Evolutionary conservation across 2,888 invertebrate genomes (phyloP).

Genomic region (Caradrina clavipalpis): DNA sequence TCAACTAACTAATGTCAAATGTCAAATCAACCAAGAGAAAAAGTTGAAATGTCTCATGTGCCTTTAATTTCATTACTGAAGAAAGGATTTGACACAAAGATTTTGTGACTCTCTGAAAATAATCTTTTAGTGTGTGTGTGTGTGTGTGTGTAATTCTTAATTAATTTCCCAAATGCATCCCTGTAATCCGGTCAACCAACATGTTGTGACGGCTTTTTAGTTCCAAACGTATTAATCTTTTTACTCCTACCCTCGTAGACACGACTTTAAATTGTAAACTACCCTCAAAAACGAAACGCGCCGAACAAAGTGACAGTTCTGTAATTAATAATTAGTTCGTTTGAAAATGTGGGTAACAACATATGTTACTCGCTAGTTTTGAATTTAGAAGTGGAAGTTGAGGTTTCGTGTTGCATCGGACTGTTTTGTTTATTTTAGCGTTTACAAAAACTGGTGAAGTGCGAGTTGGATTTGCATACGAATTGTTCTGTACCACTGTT

Average conservation of each 20-base stretch:
- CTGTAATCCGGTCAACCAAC: neutral
- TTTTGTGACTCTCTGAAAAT: no score
- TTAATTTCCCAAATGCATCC: neutral
- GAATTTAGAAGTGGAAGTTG: slow-evolving; percentile 30
- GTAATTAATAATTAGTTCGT: slow-evolving; percentile 50
- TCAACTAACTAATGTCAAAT: no score
- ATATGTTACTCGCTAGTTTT: slow-evolving; percentile 38
- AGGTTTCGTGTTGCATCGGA: slow-evolving; percentile 1
- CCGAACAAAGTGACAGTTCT: slow-evolving; percentile 22
- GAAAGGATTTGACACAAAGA: no score
- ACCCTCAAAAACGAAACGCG: slow-evolving; percentile 19
- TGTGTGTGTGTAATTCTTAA: no score
- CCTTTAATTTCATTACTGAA: no score
- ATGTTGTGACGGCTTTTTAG: slow-evolving; percentile 11
- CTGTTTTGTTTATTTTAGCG: neutral
- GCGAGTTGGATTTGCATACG: no score
- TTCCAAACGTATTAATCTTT: slow-evolving; percentile 35
- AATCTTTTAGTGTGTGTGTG: no score
- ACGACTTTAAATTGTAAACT: slow-evolving; percentile 36
- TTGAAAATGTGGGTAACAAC: slow-evolving; percentile 36
- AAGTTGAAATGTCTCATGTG: no score
- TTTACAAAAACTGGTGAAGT: neutral
- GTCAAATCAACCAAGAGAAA: no score
- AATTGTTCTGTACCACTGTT: no score
- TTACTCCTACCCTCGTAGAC: slow-evolving; percentile 6